phyloP scores from a whole-genome alignment of 2,113 vertebrate species.

The Paradisaea rubra region DNA sequence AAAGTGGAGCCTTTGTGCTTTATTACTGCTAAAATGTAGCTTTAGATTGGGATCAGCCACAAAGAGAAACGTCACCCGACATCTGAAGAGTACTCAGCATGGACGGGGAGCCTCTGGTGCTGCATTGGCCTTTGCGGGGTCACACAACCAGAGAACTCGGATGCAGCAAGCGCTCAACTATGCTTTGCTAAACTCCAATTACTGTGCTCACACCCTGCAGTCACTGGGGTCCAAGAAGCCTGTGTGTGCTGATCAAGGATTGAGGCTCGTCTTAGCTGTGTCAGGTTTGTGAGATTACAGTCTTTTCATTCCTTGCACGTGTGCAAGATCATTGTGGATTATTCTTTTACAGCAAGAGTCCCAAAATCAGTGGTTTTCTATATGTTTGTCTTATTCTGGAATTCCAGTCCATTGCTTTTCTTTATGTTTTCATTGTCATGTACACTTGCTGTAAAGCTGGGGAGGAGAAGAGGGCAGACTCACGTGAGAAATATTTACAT shows the following conservation, averaged over 20 bases:
- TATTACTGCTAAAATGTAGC: background rate
- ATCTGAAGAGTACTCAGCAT: background rate
- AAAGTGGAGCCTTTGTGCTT: background rate
- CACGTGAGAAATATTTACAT: background rate
- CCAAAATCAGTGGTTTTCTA: background rate
- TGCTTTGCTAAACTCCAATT: background rate
- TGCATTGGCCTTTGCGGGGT: background rate
- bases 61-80: background rate
- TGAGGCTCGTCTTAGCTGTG: background rate
- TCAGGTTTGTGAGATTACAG: background rate
- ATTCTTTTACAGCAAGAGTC: background rate
- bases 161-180: background rate
- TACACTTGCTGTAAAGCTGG: background rate
- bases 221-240: background rate
- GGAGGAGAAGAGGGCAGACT: background rate
- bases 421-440: background rate
- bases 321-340: background rate
- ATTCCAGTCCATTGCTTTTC: background rate
- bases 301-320: background rate
- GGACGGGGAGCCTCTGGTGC: background rate
- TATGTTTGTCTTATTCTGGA: background rate
- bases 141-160: fast-evolving
- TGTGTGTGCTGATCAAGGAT: background rate
- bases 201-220: background rate
- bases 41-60: background rate